A percentile compares a stretch with the other conserved stretches of the same genome.
Conservation (phyloP, 2,113 vertebrate genomes). For the Coryphaenoides rupestris region DNA sequence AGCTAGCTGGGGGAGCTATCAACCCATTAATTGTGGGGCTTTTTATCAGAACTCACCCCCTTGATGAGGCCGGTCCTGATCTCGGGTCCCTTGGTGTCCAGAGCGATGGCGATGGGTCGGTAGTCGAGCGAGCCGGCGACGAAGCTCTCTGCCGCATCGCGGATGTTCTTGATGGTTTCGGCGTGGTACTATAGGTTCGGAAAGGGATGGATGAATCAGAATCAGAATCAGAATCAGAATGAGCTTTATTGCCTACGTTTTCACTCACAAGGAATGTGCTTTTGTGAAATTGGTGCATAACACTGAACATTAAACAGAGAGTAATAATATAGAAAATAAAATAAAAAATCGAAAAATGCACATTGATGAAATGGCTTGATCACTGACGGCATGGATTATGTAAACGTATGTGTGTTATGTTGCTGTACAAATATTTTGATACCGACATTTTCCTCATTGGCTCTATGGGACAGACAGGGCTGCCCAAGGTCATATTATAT, state of each 20-base stretch:
- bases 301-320: too few relatives aligned
- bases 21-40: too few relatives aligned
- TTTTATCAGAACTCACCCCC: conserved; percentile 78
- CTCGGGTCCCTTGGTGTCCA: conserved; percentile 98
- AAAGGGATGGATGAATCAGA: too few relatives aligned
- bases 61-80: conserved; percentile 97
- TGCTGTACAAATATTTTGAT: background rate
- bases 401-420: background rate
- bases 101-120: conserved; percentile 90
- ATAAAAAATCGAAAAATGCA: too few relatives aligned
- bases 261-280: too few relatives aligned
- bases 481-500: conserved; percentile 1
- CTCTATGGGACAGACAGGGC: conserved; percentile 8
- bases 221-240: too few relatives aligned
- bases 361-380: background rate
- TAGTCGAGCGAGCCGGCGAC: conserved; percentile 83
- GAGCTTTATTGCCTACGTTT: too few relatives aligned
- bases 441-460: conserved; percentile 3
- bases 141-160: conserved; percentile 89
- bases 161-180: conserved; percentile 93
- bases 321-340: too few relatives aligned
- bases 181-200: conserved; percentile 81
- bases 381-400: background rate
- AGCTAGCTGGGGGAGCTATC: too few relatives aligned
- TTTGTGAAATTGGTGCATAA: too few relatives aligned